Evolutionary conservation across 2,888 invertebrate genomes (phyloP).

Genomic region (Callosobruchus maculatus): DNA sequence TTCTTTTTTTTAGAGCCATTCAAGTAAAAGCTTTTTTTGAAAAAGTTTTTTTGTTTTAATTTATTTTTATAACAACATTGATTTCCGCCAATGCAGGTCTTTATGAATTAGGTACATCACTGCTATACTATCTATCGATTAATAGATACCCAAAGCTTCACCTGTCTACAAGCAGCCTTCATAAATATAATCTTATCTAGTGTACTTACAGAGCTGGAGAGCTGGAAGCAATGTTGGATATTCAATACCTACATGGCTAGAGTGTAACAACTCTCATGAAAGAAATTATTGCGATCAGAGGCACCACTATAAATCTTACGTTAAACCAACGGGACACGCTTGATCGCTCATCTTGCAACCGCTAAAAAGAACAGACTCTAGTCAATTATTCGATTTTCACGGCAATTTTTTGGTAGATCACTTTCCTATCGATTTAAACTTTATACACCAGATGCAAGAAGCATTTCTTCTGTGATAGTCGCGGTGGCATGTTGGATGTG

Average conservation of each 20-base stretch:
- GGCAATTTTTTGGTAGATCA: slow-evolving; percentile 1
- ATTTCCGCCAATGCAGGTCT: too few relatives aligned
- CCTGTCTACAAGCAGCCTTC: background rate
- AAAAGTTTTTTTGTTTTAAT: too few relatives aligned
- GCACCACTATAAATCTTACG: background rate
- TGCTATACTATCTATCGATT: too few relatives aligned
- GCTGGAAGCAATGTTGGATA: background rate
- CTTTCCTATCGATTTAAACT: background rate
- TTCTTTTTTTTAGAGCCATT: too few relatives aligned
- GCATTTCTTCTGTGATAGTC: background rate
- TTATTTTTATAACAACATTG: too few relatives aligned
- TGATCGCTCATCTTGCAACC: background rate
- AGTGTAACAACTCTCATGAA: background rate
- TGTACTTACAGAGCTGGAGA: background rate
- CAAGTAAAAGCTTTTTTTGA: too few relatives aligned
- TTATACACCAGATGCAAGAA: background rate
- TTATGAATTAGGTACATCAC: too few relatives aligned
- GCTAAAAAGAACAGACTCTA: background rate
- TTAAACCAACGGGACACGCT: background rate
- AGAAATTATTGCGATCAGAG: background rate
- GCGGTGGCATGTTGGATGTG: background rate
- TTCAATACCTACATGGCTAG: background rate
- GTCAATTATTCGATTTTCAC: background rate
- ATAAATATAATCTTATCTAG: background rate
- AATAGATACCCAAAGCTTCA: too few relatives aligned